Base-by-base conservation (phyloP, 2,888 invertebrate genomes). In the Hydriomena furcata region DNA sequence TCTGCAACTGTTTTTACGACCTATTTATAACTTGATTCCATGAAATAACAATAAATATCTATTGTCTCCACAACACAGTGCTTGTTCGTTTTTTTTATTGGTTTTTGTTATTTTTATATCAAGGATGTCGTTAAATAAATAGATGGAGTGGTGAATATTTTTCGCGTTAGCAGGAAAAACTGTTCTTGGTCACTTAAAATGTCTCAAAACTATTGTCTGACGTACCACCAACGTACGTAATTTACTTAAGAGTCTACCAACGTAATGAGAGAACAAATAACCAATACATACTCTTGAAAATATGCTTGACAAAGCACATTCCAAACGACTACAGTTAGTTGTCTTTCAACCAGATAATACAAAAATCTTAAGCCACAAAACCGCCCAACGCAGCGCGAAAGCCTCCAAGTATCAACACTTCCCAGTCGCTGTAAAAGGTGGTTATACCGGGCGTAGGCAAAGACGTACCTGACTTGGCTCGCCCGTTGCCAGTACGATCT, bases 361-460 rank as follows among this genome's bases (percentile, higher is more conserved):
- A 23, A 8, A 24, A 25, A 3, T 8, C 4, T 1, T 7, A 10
- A 11, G n/a, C 12, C 5, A 24, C 7, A 46, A 34, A 47, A 44
- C 36, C 31, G 13, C 6, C 7, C 28, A 11, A 21, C 25, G 13
- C 23, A 34, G 52, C 49, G 43, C 47, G 34, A 51, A 76, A 74
- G 65, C 65, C 71, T 68, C 56, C 31, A 45, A 84, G 81, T 74
- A 87, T 76, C 87, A 87, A 88, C 65, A 57, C 54, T 23, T 28
- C 8, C 34, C 57, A 59, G 63, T 65, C 84, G 73, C 58, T 52
- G 71, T 79, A 66, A 69, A 76, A 83, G 85, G 87, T 84, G 85
- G 84, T 84, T 83, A 84, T 83, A 86, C 83, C 84, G 75, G 82
- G 82, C 84, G 87, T 87, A 87, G 86, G 85, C 85, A 79, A 85